A percentile compares a stretch with the other conserved stretches of the same genome.
Evolutionary conservation across 92 coral and sea anemone genomes (phyloP).

Genomic region (Palythoa caribaeorum): DNA sequence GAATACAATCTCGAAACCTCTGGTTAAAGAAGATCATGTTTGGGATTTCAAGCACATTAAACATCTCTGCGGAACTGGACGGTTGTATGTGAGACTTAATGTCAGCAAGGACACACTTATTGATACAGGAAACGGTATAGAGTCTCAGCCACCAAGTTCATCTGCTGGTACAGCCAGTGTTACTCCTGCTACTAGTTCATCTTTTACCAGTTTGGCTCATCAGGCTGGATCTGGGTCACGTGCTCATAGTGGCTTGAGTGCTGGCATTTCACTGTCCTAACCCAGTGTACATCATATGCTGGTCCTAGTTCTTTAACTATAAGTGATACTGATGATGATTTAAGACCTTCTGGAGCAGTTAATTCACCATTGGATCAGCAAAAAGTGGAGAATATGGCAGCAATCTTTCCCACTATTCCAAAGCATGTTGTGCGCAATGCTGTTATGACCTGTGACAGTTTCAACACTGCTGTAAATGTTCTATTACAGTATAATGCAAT

Average conservation of each 20-base stretch:
- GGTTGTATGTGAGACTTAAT: conserved; percentile 64
- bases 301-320: conserved; percentile 30
- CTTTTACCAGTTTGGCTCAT: conserved; percentile 27
- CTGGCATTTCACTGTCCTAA: conserved; percentile 42
- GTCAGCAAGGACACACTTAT: conserved; percentile 34
- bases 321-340: conserved; percentile 8
- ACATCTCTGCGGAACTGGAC: conserved; percentile 69
- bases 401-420: conserved; percentile 5
- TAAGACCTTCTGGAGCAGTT: conserved; percentile 2
- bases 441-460: conserved; percentile 10
- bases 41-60: conserved; percentile 76
- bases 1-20: conserved; percentile 61
- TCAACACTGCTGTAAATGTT: conserved; percentile 24
- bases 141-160: conserved; percentile 52
- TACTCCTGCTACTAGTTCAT: conserved; percentile 26
- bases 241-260: conserved; percentile 46
- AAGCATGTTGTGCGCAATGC: conserved; percentile 24
- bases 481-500: not conserved
- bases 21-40: conserved; percentile 58
- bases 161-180: conserved; percentile 7
- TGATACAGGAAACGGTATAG: conserved; percentile 31
- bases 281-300: conserved; percentile 34
- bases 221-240: conserved; percentile 45
- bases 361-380: conserved; percentile 14
- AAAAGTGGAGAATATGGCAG: conserved; percentile 10